phyloP scores from a whole-genome alignment of 2,113 vertebrate species.

The Megaceryle torquata region DNA sequence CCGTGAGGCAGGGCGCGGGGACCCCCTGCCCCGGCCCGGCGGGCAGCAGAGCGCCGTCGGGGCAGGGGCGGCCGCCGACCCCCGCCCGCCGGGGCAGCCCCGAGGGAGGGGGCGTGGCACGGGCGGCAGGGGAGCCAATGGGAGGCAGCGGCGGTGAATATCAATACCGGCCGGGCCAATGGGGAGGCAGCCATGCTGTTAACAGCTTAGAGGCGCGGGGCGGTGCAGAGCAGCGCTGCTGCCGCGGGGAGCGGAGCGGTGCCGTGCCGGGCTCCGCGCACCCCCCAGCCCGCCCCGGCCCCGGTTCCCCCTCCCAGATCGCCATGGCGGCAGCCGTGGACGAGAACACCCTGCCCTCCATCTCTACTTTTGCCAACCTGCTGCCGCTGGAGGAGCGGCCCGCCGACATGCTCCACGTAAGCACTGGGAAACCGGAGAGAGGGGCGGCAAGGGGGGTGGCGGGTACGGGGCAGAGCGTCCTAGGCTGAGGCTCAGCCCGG shows the following conservation, averaged over 20 bases:
- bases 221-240: constrained; percentile 26
- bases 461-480: background rate
- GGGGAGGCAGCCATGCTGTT: constrained; percentile 23
- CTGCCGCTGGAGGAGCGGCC: constrained; percentile 45
- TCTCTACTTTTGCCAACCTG: constrained; percentile 61
- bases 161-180: background rate
- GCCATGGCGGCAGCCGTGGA: constrained; percentile 65
- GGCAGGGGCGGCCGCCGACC: background rate
- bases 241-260: constrained; percentile 41
- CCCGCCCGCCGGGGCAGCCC: background rate
- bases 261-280: constrained; percentile 18
- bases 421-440: background rate
- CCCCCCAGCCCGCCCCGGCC: background rate
- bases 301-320: background rate
- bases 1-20: fast-evolving
- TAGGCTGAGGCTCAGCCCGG: background rate
- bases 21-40: too few relatives aligned
- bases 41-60: background rate
- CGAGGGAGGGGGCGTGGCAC: background rate
- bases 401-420: constrained; percentile 27
- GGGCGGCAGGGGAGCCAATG: fast-evolving
- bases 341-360: constrained; percentile 54
- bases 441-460: background rate
- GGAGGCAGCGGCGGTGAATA: background rate
- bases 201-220: constrained; percentile 43